Percentiles rank a stretch among this genome's conserved stretches.
phyloP scores from a whole-genome alignment of 2,888 invertebrate genomes.

The Notodromas monacha region DNA sequence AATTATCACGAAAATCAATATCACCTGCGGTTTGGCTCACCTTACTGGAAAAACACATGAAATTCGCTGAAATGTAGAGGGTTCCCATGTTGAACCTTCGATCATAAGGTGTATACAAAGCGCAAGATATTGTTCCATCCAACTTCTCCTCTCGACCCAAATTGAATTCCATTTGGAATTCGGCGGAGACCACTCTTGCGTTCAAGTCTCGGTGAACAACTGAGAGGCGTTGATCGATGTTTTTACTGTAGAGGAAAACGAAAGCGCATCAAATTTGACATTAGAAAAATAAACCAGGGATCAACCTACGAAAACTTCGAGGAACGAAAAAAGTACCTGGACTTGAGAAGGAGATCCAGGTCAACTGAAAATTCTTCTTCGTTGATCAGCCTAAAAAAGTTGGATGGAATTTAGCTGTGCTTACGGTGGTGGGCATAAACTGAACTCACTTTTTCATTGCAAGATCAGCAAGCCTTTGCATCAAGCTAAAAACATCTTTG shows the following conservation, averaged over 20 bases:
- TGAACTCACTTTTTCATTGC: constrained; percentile 53
- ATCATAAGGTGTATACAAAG: constrained; percentile 77
- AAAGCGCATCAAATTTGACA: no score
- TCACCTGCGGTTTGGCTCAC: constrained; percentile 25
- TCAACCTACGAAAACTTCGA: no score
- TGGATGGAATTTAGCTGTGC: no score
- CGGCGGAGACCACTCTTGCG: constrained; percentile 69
- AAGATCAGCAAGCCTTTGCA: constrained; percentile 81
- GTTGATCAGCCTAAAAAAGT: constrained; percentile 37
- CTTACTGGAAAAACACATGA: constrained; percentile 77
- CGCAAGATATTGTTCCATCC: constrained; percentile 50
- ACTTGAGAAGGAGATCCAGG: constrained; percentile 42
- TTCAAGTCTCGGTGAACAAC: constrained; percentile 78
- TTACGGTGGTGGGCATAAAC: not conserved
- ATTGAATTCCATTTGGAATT: constrained; percentile 47
- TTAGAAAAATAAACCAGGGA: no score
- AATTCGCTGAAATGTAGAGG: constrained; percentile 68
- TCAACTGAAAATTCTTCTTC: constrained; percentile 75
- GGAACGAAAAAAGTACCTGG: constrained; percentile 29
- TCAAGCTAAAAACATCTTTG: constrained; percentile 55
- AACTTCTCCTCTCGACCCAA: constrained; percentile 64
- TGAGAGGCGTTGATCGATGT: constrained; percentile 57
- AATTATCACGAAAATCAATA: no score
- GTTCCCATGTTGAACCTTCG: constrained; percentile 58
- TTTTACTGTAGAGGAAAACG: constrained; percentile 24